A percentile compares a stretch with the other conserved stretches of the same genome.
Evolutionary conservation across 35 echinoderm and acorn worm species (phyloP).

Genomic region (Heliocidaris erythrogramma): DNA sequence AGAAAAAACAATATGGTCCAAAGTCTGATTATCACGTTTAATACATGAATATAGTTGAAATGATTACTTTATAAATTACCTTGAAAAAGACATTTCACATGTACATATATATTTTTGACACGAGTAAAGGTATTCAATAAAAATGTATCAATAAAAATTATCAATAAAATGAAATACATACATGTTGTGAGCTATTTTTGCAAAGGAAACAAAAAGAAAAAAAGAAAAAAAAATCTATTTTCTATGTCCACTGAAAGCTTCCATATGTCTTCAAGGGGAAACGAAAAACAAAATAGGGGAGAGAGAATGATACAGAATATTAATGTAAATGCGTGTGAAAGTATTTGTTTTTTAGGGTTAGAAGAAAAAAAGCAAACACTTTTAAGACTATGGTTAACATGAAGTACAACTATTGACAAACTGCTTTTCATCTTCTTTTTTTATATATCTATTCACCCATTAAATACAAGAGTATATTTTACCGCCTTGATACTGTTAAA

Average conservation of each 20-base stretch:
- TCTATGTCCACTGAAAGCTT: conserved; percentile 55
- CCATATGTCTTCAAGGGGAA: conserved; percentile 40
- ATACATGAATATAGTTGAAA: neutral
- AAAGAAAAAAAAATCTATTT: conserved; percentile 47
- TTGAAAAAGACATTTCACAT: neutral
- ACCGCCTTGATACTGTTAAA: neutral
- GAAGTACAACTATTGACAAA: neutral
- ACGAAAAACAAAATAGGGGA: conserved; percentile 50
- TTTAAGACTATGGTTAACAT: neutral
- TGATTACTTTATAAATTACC: neutral
- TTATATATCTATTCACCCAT: neutral
- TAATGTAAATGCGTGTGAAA: conserved; percentile 44
- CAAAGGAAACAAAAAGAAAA: neutral
- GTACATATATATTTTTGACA: neutral
- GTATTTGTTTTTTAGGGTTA: neutral
- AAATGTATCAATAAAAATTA: conserved; percentile 47
- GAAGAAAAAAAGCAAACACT: conserved; percentile 5
- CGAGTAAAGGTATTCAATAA: neutral
- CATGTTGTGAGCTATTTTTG: conserved; percentile 33
- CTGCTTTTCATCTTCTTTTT: neutral
- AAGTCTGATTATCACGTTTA: neutral
- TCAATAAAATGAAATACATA: conserved; percentile 52
- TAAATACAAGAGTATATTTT: neutral
- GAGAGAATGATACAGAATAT: conserved; percentile 46
- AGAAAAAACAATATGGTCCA: neutral